Conservation (phyloP, 1,140 invertebrate species). For the Limonius californicus region DNA sequence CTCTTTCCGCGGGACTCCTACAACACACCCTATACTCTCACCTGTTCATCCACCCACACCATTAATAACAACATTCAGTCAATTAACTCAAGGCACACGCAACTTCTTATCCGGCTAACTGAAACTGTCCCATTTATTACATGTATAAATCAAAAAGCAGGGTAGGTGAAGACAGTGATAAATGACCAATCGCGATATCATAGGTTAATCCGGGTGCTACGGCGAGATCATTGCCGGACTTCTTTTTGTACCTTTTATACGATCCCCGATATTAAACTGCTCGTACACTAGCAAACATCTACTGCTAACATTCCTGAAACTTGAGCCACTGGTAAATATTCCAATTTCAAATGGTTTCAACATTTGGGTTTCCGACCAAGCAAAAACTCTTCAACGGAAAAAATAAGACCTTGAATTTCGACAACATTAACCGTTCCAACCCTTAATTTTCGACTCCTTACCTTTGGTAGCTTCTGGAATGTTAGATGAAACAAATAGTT, state of each 20-base stretch:
- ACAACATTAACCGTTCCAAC: background rate
- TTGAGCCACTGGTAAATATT: too few species aligned
- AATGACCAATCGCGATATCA: background rate
- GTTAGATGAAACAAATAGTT: background rate
- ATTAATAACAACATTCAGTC: slow-evolving; percentile 11
- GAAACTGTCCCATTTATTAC: background rate
- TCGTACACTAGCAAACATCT: background rate
- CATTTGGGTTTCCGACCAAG: too few species aligned
- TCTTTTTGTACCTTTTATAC: background rate
- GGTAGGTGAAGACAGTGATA: background rate
- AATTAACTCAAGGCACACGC: slow-evolving; percentile 1
- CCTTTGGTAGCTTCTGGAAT: background rate
- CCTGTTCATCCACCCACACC: slow-evolving; percentile 18
- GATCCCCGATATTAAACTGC: background rate
- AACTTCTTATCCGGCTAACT: background rate
- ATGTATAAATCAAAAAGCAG: slow-evolving; percentile 3
- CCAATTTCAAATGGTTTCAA: too few species aligned
- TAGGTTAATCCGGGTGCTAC: background rate
- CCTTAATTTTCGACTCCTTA: background rate
- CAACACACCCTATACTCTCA: slow-evolving; percentile 39
- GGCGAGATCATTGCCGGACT: background rate
- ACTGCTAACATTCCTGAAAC: background rate
- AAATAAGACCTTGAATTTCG: too few species aligned
- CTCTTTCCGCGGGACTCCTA: slow-evolving; percentile 90
- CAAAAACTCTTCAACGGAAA: too few species aligned